phyloP scores from a whole-genome alignment of 2,888 invertebrate genomes.

The Dryobota labecula region DNA sequence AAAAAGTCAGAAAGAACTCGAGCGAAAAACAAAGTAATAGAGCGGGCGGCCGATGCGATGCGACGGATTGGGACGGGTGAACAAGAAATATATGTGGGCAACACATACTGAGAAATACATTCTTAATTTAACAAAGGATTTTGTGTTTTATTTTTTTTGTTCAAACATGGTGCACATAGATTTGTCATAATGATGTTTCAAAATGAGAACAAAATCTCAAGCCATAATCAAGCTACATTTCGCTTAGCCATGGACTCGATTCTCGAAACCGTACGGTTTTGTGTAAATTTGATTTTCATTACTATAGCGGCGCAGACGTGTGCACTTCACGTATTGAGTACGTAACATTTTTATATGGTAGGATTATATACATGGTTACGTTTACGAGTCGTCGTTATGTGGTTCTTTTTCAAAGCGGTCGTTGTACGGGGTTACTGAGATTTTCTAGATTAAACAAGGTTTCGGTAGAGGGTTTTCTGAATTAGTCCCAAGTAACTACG shows the following conservation, averaged over 20 bases:
- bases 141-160: background rate
- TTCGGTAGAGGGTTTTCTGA: too few species aligned
- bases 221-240: conserved; percentile 3
- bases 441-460: background rate
- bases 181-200: background rate
- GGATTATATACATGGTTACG: conserved; percentile 32
- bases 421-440: background rate
- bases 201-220: background rate
- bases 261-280: conserved; percentile 51
- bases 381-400: conserved; percentile 9
- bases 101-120: too few species aligned
- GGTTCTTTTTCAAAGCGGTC: conserved; percentile 17
- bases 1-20: too few species aligned
- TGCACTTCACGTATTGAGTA: conserved; percentile 59
- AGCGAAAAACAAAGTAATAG: too few species aligned
- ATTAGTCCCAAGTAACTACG: background rate
- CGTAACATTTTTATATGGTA: conserved; percentile 52
- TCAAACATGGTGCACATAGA: background rate
- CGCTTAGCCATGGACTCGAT: conserved; percentile 2
- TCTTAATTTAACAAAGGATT: background rate
- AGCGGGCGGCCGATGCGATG: too few species aligned
- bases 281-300: conserved; percentile 73
- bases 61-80: too few species aligned
- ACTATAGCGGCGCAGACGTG: conserved; percentile 57
- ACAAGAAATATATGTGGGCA: too few species aligned